phyloP scores from a whole-genome alignment of 2,113 vertebrate genomes.

The Callithrix jacchus region DNA sequence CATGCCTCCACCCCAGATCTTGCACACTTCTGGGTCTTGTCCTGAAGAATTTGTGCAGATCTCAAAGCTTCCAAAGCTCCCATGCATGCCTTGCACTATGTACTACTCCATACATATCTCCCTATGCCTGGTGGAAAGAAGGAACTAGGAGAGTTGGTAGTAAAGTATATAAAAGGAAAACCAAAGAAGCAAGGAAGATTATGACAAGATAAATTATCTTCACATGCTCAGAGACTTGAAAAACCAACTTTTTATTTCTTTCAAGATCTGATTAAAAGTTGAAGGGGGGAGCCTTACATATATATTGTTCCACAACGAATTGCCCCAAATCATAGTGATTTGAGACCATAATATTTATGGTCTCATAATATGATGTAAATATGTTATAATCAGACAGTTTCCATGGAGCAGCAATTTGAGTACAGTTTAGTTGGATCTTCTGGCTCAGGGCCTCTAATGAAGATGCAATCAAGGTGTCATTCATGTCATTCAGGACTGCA shows the following conservation, averaged over 20 bases:
- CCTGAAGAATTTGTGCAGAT: background rate
- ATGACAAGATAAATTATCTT: background rate
- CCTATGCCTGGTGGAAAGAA: background rate
- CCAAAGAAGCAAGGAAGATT: background rate
- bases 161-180: background rate
- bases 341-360: background rate
- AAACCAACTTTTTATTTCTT: background rate
- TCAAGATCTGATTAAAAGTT: background rate
- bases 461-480: too few species aligned
- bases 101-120: rapidly evolving
- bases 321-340: background rate
- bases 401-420: background rate
- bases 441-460: background rate
- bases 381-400: background rate
- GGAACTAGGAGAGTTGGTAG: background rate
- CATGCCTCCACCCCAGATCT: background rate
- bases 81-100: rapidly evolving
- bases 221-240: background rate
- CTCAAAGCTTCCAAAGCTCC: background rate
- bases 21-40: rapidly evolving
- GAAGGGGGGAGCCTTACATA: background rate
- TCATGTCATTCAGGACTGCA: background rate
- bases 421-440: background rate
- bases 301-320: background rate
- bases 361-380: too few species aligned